These are phyloP conservation scores for Danio jaintianensis DNA, from an alignment of 2,797 vertebrate species.

Conservation along the genomic window DNA sequence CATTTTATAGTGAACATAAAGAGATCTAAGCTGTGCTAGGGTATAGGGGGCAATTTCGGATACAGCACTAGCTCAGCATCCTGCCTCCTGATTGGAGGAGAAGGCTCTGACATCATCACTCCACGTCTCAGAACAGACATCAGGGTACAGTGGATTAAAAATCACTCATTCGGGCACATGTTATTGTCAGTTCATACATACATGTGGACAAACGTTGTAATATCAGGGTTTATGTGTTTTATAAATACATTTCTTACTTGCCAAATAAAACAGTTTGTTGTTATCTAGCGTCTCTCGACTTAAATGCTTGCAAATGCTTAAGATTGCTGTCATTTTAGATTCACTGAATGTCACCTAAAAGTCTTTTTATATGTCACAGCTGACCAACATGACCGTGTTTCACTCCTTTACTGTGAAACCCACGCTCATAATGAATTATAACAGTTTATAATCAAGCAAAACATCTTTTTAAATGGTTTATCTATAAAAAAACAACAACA, in stretches of 20 bases:
- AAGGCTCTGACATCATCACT: background rate
- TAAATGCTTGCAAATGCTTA: too few relatives aligned
- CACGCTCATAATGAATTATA: too few relatives aligned
- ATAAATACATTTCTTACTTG: conserved; percentile 65
- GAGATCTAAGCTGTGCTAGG: too few relatives aligned
- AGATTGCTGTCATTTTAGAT: background rate
- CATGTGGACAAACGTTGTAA: conserved; percentile 36
- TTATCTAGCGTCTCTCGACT: background rate
- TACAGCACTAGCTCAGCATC: conserved; percentile 34
- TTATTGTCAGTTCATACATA: conserved; percentile 59
- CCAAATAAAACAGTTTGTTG: conserved; percentile 71
- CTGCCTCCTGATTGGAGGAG: conserved; percentile 28
- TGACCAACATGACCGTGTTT: background rate
- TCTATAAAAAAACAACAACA: too few relatives aligned
- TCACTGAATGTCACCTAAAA: background rate
- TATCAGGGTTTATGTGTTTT: conserved; percentile 55
- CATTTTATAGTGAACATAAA: too few relatives aligned
- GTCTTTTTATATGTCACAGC: background rate
- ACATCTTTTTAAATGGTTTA: too few relatives aligned
- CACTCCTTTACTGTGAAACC: too few relatives aligned
- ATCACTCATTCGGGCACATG: conserved; percentile 75
- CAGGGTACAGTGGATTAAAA: conserved; percentile 52
- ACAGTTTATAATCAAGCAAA: too few relatives aligned
- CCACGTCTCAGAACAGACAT: background rate
- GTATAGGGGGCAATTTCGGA: too few relatives aligned